Percentiles rank a stretch among this genome's conserved stretches.
Evolutionary conservation across 2,113 vertebrate genomes (phyloP).

Genomic region (Prionailurus viverrinus): DNA sequence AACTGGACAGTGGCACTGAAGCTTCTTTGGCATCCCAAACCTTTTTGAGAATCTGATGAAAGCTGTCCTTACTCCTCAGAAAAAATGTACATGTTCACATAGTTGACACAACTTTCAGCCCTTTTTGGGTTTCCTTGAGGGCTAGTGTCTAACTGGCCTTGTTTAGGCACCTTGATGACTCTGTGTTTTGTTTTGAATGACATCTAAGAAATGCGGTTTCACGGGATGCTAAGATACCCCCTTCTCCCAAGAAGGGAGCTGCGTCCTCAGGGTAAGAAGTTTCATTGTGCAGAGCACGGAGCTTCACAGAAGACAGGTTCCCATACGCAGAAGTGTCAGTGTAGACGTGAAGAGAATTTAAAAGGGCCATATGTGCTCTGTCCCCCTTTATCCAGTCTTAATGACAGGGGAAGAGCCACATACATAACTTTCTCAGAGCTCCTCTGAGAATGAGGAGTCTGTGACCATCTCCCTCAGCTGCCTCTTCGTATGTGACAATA

Average conservation of each 20-base stretch:
- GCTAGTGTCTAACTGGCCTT: not conserved
- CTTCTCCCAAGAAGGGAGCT: not conserved
- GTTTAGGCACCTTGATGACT: not conserved
- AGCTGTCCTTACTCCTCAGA: not conserved
- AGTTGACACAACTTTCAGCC: too few relatives aligned
- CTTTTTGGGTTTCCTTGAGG: not conserved
- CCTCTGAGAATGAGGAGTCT: not conserved
- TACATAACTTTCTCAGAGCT: not conserved
- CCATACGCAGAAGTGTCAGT: not conserved
- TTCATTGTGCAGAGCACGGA: not conserved
- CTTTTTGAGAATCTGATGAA: not conserved
- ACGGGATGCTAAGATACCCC: not conserved
- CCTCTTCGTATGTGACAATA: fast-evolving
- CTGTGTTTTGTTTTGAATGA: not conserved
- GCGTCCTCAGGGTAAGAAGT: not conserved
- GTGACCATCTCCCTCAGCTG: not conserved
- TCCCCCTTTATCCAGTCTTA: not conserved
- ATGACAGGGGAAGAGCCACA: fast-evolving
- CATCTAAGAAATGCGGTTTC: not conserved
- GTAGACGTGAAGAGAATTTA: too few relatives aligned
- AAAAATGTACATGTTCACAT: not conserved
- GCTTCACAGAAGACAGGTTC: not conserved
- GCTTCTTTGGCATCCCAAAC: not conserved
- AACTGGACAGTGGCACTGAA: not conserved
- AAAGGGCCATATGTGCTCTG: too few relatives aligned